phyloP scores from a whole-genome alignment of 2,797 vertebrate genomes.

The Pipistrellus pygmaeus region DNA sequence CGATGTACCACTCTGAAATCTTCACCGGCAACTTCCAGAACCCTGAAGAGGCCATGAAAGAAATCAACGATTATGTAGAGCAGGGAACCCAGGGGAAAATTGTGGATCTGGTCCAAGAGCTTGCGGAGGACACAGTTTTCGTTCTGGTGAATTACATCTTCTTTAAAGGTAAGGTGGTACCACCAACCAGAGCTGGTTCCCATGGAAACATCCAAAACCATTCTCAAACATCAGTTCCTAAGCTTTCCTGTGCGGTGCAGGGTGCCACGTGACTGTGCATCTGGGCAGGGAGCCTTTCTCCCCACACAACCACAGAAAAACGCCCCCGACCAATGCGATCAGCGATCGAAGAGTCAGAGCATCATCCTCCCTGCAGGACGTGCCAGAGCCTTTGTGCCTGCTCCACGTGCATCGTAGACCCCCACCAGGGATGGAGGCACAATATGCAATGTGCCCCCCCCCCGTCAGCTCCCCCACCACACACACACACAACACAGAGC shows the following conservation, averaged over 20 bases:
- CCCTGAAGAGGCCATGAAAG: conserved; percentile 80
- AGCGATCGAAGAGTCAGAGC: neutral
- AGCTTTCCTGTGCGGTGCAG: neutral
- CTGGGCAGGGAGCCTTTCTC: fast-evolving
- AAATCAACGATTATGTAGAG: conserved; percentile 91
- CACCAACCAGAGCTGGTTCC: too few relatives aligned
- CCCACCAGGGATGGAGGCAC: neutral
- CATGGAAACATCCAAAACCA: neutral
- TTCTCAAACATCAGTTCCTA: neutral
- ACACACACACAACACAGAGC: neutral
- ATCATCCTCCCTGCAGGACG: neutral
- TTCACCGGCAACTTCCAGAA: conserved; percentile 88
- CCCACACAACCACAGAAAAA: too few relatives aligned
- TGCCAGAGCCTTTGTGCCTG: neutral
- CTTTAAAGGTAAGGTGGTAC: conserved; percentile 91
- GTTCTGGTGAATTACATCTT: conserved; percentile 92
- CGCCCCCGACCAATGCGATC: too few relatives aligned
- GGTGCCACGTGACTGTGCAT: fast-evolving
- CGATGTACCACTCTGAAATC: conserved; percentile 78
- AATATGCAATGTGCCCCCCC: too few relatives aligned
- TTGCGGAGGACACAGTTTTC: conserved; percentile 87
- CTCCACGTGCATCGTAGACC: too few relatives aligned
- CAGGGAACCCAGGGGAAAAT: conserved; percentile 91
- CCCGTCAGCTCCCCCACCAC: too few relatives aligned
- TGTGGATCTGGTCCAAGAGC: conserved; percentile 88